Conservation (phyloP, 2,888 invertebrate genomes). For the Erebia epiphron region DNA sequence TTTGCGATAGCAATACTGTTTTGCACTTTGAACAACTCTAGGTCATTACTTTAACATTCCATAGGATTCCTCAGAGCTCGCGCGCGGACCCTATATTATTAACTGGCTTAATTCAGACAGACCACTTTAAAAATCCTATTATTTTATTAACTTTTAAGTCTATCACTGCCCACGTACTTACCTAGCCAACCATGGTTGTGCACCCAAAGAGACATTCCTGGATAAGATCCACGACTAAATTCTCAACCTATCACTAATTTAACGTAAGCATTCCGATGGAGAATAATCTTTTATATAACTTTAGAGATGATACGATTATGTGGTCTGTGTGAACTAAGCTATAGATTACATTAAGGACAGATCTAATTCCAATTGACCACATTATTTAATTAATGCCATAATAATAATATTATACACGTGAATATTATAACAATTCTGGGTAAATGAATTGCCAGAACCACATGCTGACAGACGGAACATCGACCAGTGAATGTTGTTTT, state of each 20-base stretch:
- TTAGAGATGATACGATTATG: neutral
- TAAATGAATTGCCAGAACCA: too few relatives aligned
- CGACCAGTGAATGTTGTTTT: too few relatives aligned
- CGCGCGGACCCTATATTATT: too few relatives aligned
- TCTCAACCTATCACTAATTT: neutral
- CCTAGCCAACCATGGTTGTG: neutral
- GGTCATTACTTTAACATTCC: too few relatives aligned
- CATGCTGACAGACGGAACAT: too few relatives aligned
- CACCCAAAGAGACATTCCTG: neutral
- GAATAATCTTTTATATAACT: neutral
- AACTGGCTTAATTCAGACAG: slow-evolving; percentile 8
- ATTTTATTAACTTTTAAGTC: neutral
- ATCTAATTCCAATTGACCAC: slow-evolving; percentile 39
- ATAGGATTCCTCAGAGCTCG: too few relatives aligned
- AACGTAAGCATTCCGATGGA: neutral
- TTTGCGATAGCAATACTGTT: too few relatives aligned
- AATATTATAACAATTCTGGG: neutral
- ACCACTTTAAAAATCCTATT: neutral
- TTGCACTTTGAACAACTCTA: too few relatives aligned
- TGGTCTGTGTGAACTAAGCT: slow-evolving; percentile 23
- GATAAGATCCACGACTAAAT: neutral
- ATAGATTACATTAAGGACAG: slow-evolving; percentile 22
- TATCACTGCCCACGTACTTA: neutral
- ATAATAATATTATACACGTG: slow-evolving; percentile 12
- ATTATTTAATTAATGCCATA: slow-evolving; percentile 19